A percentile compares a stretch with the other conserved stretches of the same genome.
Conservation (phyloP, 2,888 invertebrate species). For the Acronicta psi region DNA sequence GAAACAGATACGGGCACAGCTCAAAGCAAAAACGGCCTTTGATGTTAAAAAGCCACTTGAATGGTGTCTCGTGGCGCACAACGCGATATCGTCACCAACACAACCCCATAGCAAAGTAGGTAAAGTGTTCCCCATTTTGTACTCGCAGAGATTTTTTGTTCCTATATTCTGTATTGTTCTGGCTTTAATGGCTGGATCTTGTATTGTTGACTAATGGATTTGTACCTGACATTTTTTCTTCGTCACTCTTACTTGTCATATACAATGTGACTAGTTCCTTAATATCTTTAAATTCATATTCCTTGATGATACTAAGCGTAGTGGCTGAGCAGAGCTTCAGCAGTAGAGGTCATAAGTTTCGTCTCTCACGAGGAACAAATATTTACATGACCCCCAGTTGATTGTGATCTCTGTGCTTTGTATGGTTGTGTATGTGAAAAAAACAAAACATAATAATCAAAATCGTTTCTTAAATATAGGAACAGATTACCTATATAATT, state of each 20-base stretch:
- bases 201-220: conserved; percentile 45
- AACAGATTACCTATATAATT: too few relatives aligned
- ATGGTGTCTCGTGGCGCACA: conserved; percentile 67
- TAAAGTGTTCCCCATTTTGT: conserved; percentile 54
- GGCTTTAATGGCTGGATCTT: conserved; percentile 44
- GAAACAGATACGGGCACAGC: conserved; percentile 48
- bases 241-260: background rate
- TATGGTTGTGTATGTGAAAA: too few relatives aligned
- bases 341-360: too few relatives aligned
- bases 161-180: conserved; percentile 40
- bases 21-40: conserved; percentile 73
- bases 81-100: conserved; percentile 56
- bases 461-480: too few relatives aligned
- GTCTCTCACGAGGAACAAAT: too few relatives aligned
- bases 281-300: too few relatives aligned
- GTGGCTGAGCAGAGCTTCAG: too few relatives aligned
- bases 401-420: too few relatives aligned
- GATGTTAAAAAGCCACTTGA: conserved; percentile 79
- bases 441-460: too few relatives aligned
- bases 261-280: too few relatives aligned
- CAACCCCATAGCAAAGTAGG: conserved; percentile 50
- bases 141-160: conserved; percentile 45
- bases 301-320: too few relatives aligned
- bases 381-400: too few relatives aligned
- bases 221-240: conserved; percentile 17